These are phyloP conservation scores for Tapirus terrestris DNA, from an alignment of 2,113 vertebrate species.

Conservation along the genomic window DNA sequence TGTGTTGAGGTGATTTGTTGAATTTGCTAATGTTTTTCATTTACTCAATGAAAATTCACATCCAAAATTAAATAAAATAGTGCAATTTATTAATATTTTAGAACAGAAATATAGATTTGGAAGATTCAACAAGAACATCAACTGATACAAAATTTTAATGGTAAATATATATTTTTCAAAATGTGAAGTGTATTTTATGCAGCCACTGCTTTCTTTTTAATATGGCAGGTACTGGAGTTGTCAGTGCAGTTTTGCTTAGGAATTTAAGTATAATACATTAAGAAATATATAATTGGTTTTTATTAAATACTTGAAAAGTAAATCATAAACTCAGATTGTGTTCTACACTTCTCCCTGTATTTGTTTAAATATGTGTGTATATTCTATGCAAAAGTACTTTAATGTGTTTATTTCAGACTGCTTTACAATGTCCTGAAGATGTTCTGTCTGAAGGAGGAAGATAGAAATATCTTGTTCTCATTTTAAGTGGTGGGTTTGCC, in stretches of 20 bases:
- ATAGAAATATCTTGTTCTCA: slow-evolving; percentile 55
- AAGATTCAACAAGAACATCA: background rate
- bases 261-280: slow-evolving; percentile 42
- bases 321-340: slow-evolving; percentile 20
- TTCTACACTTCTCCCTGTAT: background rate
- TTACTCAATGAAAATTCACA: slow-evolving; percentile 28
- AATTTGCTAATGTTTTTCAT: slow-evolving; percentile 21
- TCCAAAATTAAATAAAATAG: slow-evolving; percentile 2
- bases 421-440: slow-evolving; percentile 11
- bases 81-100: slow-evolving; percentile 34
- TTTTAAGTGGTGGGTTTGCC: slow-evolving; percentile 32
- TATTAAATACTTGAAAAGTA: slow-evolving; percentile 37
- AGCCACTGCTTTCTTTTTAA: slow-evolving; percentile 3
- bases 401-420: slow-evolving; percentile 34
- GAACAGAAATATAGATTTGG: slow-evolving; percentile 23
- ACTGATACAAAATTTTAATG: slow-evolving; percentile 17
- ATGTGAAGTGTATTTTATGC: background rate
- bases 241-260: slow-evolving; percentile 22
- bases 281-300: background rate
- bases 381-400: slow-evolving; percentile 22
- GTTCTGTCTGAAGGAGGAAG: background rate
- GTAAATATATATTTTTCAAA: slow-evolving; percentile 1
- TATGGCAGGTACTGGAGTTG: background rate
- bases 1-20: slow-evolving; percentile 16
- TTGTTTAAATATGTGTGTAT: slow-evolving; percentile 3